Percentiles rank a stretch among this genome's conserved stretches.
Evolutionary conservation across 2,113 vertebrate species (phyloP).

Genomic region (Amphiprion ocellaris): DNA sequence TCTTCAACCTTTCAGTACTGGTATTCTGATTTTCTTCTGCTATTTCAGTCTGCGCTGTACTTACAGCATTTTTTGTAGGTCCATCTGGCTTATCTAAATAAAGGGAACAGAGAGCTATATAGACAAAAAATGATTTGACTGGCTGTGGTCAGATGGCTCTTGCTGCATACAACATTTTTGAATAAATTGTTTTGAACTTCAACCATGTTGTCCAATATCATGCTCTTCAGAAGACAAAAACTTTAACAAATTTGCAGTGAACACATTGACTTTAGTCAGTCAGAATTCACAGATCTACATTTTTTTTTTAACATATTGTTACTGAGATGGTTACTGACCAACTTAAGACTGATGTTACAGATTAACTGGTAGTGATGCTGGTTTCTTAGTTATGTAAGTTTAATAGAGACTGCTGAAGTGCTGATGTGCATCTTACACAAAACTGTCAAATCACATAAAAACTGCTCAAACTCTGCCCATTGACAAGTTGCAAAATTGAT

Average conservation of each 20-base stretch:
- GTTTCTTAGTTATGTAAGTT: too few species aligned
- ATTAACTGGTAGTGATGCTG: background rate
- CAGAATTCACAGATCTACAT: background rate
- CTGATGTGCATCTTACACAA: background rate
- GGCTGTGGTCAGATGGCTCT: too few species aligned
- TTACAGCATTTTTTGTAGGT: too few species aligned
- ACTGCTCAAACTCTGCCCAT: too few species aligned
- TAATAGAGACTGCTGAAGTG: background rate
- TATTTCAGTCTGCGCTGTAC: background rate
- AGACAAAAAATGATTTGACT: too few species aligned
- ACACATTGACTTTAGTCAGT: background rate
- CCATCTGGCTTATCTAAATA: too few species aligned
- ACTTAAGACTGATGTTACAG: slow-evolving; percentile 9
- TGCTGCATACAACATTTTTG: too few species aligned
- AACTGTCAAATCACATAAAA: too few species aligned
- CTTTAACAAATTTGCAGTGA: background rate
- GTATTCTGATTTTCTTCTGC: background rate
- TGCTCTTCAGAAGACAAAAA: background rate
- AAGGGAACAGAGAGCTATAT: too few species aligned
- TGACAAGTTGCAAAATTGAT: too few species aligned
- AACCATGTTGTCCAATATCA: too few species aligned
- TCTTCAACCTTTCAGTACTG: background rate
- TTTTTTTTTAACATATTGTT: background rate
- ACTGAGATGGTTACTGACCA: background rate
- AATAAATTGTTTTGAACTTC: background rate